Evolutionary conservation across 2,797 vertebrate species (phyloP), one percentile per base, ranked within the genome.

Genomic region (Lacerta bilineata): DNA sequence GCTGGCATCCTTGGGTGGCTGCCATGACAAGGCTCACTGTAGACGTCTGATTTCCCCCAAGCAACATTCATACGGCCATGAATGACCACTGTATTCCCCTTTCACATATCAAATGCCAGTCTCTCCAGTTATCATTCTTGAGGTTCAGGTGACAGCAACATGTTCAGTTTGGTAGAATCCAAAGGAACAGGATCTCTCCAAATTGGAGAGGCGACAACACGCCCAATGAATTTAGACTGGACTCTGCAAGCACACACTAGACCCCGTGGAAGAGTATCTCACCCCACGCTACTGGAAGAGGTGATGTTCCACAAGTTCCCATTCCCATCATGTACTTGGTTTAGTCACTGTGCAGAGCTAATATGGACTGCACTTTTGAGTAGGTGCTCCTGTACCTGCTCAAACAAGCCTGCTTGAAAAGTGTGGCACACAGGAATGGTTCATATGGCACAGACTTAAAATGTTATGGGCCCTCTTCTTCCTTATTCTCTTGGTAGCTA

Each of bases 311-410:
- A 39, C 72, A 74, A 74, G 15, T 71, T 11, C 25, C 64, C n/a
- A 72, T 36, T 33, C 13, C 41, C 13, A 46, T n/a, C 5, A 27
- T 43, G 18, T 36, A 36, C 6, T 33, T 50, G 39, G 23, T 23
- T 46, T 25, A 29, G 3, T 17, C 11, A 27, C 20, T 84, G 33
- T 23, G 2, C 11, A 1, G 18, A 43, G n/a, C 36, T 10, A 76
- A 33, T 46, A 84, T 66, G 86, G 85, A 78, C 59, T 84, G 69
- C 46, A 75, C 55, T 85, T 90, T 39, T 46, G 88, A 86, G 72
- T 89, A 72, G 87, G 79, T 71, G 18, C 46, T 72, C 10, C 15
- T 82, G 39, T 4, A 75, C 75, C 33, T 89, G 50, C 64, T 43
- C 15, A 23, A 86, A 76, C 36, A 66, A 7, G 9, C 61, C 61